A percentile compares a stretch with the other conserved stretches of the same genome.
Evolutionary conservation across 2,113 vertebrate genomes (phyloP).

Genomic region (Microcebus griseorufus): DNA sequence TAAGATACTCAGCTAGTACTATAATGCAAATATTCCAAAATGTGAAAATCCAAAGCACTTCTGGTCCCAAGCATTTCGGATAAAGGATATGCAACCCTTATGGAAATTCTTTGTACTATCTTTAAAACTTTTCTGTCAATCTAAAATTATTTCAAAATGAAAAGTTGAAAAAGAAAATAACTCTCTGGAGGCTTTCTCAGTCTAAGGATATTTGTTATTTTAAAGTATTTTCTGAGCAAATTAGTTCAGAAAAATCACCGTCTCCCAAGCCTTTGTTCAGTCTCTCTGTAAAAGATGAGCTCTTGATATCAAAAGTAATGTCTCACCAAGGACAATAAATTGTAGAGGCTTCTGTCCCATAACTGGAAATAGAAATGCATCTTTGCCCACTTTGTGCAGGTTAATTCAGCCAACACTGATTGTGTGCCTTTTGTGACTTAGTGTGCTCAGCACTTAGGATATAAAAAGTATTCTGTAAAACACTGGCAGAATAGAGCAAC

Average conservation of each 20-base stretch:
- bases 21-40: background rate
- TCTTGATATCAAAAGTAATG: background rate
- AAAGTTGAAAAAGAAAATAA: background rate
- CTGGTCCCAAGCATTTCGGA: background rate
- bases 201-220: conserved; percentile 29
- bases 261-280: background rate
- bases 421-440: conserved; percentile 12
- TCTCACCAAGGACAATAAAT: background rate
- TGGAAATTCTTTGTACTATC: background rate
- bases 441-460: background rate
- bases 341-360: background rate
- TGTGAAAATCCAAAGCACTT: background rate
- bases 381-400: background rate
- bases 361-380: background rate
- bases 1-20: background rate
- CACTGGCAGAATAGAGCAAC: background rate
- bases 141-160: conserved; percentile 27
- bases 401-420: background rate
- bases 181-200: background rate
- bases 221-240: background rate
- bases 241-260: background rate
- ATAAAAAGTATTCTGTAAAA: background rate
- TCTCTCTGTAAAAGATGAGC: background rate
- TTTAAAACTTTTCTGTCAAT: background rate
- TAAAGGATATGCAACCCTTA: background rate